Base-by-base conservation (phyloP, 1,140 invertebrate species). In the Neodiprion fabricii region DNA sequence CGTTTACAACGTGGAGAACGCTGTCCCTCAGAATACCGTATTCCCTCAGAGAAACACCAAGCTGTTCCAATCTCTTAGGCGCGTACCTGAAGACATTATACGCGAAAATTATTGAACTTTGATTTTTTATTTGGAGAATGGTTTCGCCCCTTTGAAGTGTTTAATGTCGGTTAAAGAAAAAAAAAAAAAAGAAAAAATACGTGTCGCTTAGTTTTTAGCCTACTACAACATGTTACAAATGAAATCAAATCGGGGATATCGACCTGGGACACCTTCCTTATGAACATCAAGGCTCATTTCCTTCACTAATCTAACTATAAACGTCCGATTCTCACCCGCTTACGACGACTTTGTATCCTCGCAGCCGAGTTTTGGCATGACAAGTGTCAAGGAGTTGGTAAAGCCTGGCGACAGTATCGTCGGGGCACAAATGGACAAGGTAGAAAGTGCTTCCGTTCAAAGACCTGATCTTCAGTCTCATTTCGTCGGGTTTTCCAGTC, bases 381-480 rank as follows among this genome's bases (percentile, higher is more conserved):
- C 75, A 78, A 76, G 72, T 82, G 72, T 87, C 82, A 77, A 87
- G 75, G 65, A 87, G 77, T 40, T 85, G 81, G 65, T 87, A 86
- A 49, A 87, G 77, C 71, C 71, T 80, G 0, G 75, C 75, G 14
- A 87, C 82, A 2, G 81, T 80, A 66, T 87, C 84, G 17, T 86
- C 76, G 1, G 80, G 79, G 7, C 82, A 86, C n/a, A 83, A 74
- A 12, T 86, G 78, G 1, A 86, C 81, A 5, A 87, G 74, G 70
- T 85, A 87, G 17, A 87, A 72, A 40, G 80, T 85, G 40, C 84
- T 80, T 17, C 86, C 86, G 47, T 84, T 85, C 48, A 86, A 72
- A 7, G 86, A 87, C 77, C 86, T 80, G 28, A 87, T 78, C 80
- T 87, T 87, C 10, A 87, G 66, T 68, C 84, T 81, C n/a, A 87